Conservation (phyloP, 2,888 invertebrate genomes). For the Tipula helvola region DNA sequence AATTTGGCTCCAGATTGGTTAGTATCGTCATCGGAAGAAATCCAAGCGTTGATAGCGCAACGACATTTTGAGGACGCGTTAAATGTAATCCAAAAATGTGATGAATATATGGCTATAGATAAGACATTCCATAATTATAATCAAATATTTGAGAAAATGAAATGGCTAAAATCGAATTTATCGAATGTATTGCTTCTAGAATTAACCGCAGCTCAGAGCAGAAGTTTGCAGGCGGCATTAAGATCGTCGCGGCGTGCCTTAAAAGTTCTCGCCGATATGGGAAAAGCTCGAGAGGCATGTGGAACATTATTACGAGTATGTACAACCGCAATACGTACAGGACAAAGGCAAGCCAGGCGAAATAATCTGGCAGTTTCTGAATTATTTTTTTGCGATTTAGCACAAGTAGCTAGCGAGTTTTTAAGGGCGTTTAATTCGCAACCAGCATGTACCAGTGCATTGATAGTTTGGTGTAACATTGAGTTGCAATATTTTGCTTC, state of each 20-base stretch:
- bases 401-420: constrained; percentile 61
- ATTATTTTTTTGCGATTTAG: constrained; percentile 55
- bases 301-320: constrained; percentile 31
- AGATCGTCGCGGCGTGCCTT: constrained; percentile 76
- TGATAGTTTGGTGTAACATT: constrained; percentile 83
- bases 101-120: constrained; percentile 38
- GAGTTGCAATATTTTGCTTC: constrained; percentile 68
- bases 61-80: constrained; percentile 91
- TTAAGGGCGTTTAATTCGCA: constrained; percentile 69
- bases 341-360: constrained; percentile 33
- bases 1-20: constrained; percentile 68
- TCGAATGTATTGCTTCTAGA: constrained; percentile 84
- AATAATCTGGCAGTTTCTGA: constrained; percentile 39
- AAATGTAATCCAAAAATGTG: constrained; percentile 58
- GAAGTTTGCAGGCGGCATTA: constrained; percentile 80
- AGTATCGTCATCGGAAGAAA: constrained; percentile 79
- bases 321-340: constrained; percentile 29
- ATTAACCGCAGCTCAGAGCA: constrained; percentile 77
- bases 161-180: constrained; percentile 58
- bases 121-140: constrained; percentile 25
- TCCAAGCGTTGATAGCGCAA: constrained; percentile 91
- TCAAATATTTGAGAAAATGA: constrained; percentile 40
- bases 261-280: constrained; percentile 48
- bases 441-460: constrained; percentile 58
- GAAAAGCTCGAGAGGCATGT: constrained; percentile 34